phyloP scores from a whole-genome alignment of 2,888 invertebrate genomes.

The Aspidiotus destructor region DNA sequence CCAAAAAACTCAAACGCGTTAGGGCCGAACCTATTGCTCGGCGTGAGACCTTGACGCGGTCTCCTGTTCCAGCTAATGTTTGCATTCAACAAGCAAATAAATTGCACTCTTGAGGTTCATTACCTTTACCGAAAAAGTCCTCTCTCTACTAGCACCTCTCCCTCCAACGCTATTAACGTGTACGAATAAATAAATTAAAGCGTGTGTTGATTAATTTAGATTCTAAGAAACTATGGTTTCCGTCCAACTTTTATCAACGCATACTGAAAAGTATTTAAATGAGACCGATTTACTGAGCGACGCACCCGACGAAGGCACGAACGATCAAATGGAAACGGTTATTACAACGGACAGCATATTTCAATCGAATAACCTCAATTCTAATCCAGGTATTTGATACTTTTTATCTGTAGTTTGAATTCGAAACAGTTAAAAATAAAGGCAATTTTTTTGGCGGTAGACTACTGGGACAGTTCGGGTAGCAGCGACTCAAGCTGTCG shows the following conservation, averaged over 20 bases:
- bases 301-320: conserved; percentile 1
- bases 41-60: too few species aligned
- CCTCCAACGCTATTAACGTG: too few species aligned
- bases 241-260: conserved; percentile 13
- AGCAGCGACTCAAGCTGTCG: conserved; percentile 14
- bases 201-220: conserved; percentile 1
- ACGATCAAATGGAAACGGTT: conserved; percentile 15
- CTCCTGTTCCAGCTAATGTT: too few species aligned
- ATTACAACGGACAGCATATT: conserved; percentile 24
- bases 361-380: conserved; percentile 17
- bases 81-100: too few species aligned
- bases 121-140: too few species aligned
- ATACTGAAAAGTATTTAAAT: conserved; percentile 5
- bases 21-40: too few species aligned
- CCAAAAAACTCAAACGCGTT: too few species aligned
- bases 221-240: conserved; percentile 7
- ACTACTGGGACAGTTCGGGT: conserved; percentile 30
- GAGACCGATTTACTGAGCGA: conserved; percentile 13
- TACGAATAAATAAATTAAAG: not conserved
- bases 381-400: conserved; percentile 18
- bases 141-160: too few species aligned
- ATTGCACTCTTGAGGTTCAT: too few species aligned
- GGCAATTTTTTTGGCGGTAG: not conserved
- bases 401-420: too few species aligned
- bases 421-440: not conserved